Base-by-base conservation (phyloP, 2,797 vertebrate species). In the Typhlichthys subterraneus region DNA sequence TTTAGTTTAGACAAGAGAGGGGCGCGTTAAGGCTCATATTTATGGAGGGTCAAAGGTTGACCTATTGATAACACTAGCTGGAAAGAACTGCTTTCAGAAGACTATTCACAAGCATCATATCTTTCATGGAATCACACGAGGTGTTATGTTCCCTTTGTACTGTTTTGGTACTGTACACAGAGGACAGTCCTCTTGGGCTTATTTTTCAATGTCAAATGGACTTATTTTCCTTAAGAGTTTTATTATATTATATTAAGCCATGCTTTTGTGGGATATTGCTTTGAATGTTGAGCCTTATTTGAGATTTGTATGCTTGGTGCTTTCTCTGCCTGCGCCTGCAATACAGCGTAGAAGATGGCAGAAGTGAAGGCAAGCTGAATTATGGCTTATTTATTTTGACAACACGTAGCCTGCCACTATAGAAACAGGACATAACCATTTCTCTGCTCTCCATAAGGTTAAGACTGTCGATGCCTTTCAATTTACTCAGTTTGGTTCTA, bases 291-390 rank as follows among this genome's bases (percentile, higher is more conserved):
- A 33, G 90, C 87, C 88, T 91, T 92, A 87, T 69, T 74, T 69
- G 61, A 75, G 65, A 76, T 77, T 67, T 73, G 73, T 76, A 55
- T 75, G 74, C 72, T 77, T 77, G 65, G 72, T 70, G 76, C 83
- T 81, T 47, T 67, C 63, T 56, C 72, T 0, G 70, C 75, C 74
- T 77, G 90, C 91, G 91, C 89, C 91, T 91, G 74, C 74, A 75
- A 61, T 59, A 81, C 61, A 69, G 65, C 62, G 63, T 42, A 60
- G 46, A 72, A 66, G 65, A 19, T 0, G 45, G 46, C 47, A 33
- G 65, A 45, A 72, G 51, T 23, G 7, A 60, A 42, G 11, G 0
- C 2, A 59, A 57, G 57, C 47, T 42, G 15, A 29, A 61, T 38
- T 57, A 29, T 4, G 19, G 53, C 38, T 33, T 13, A 31, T 42